Percentiles rank a stretch among this genome's conserved stretches.
These are phyloP conservation scores for Eclectus roratus DNA, from an alignment of 2,113 vertebrate species.

Conservation along the genomic window DNA sequence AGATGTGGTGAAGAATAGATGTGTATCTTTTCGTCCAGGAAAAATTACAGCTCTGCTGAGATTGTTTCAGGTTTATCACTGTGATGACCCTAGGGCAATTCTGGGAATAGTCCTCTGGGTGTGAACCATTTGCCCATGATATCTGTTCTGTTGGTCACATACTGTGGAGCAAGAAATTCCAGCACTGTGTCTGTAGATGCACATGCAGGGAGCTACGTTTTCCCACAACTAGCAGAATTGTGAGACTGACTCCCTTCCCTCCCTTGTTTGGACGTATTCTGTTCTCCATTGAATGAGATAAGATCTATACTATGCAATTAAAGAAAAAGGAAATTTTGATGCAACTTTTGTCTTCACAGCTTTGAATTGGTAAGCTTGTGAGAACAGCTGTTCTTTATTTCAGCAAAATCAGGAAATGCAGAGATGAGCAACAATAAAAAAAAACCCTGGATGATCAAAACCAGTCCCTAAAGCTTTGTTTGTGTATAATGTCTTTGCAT, in stretches of 20 bases:
- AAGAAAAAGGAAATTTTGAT: conserved; percentile 1
- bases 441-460: background rate
- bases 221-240: background rate
- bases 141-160: background rate
- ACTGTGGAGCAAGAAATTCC: background rate
- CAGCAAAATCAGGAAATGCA: conserved; percentile 2
- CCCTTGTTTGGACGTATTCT: background rate
- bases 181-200: background rate
- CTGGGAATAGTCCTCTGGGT: background rate
- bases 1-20: background rate
- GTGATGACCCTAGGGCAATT: background rate
- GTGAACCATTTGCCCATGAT: background rate
- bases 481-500: conserved; percentile 8
- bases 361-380: background rate
- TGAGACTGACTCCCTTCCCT: background rate
- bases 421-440: background rate
- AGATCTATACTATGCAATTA: background rate
- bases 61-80: background rate
- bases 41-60: background rate
- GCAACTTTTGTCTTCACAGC: background rate
- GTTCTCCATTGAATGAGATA: background rate
- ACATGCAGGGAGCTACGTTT: background rate
- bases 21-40: background rate
- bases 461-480: conserved; percentile 27
- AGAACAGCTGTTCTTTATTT: conserved; percentile 46